phyloP scores from a whole-genome alignment of 2,888 invertebrate genomes.

The Rhagonycha fulva region DNA sequence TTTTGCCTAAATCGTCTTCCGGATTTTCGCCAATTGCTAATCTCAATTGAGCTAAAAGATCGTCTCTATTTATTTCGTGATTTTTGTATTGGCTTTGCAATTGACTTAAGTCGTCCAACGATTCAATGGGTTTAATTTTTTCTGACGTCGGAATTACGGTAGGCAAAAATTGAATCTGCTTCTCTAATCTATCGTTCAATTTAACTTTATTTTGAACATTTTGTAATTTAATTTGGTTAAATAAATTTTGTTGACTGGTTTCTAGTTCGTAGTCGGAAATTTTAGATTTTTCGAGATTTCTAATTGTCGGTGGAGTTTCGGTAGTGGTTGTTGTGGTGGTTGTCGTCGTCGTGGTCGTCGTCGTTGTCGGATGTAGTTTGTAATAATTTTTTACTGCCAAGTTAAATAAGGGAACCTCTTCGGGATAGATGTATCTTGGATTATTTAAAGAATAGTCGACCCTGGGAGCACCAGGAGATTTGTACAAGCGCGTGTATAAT shows the following conservation, averaged over 20 bases:
- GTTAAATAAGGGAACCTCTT: slow-evolving; percentile 67
- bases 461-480: slow-evolving; percentile 44
- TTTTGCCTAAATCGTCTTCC: slow-evolving; percentile 67
- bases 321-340: slow-evolving; percentile 59
- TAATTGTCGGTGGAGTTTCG: neutral
- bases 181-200: slow-evolving; percentile 5
- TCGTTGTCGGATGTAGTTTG: slow-evolving; percentile 70
- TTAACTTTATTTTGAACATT: slow-evolving; percentile 34
- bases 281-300: neutral
- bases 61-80: slow-evolving; percentile 69
- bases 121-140: slow-evolving; percentile 52
- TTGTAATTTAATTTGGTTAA: slow-evolving; percentile 28
- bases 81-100: slow-evolving; percentile 53
- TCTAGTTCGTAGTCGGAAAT: slow-evolving; percentile 14
- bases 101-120: slow-evolving; percentile 49
- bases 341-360: slow-evolving; percentile 70
- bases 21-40: slow-evolving; percentile 73
- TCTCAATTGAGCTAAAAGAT: slow-evolving; percentile 74
- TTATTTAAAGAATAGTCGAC: slow-evolving; percentile 45
- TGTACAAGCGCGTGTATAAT: slow-evolving; percentile 52
- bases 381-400: slow-evolving; percentile 70
- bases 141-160: slow-evolving; percentile 62
- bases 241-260: slow-evolving; percentile 27
- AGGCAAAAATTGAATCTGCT: slow-evolving; percentile 44
- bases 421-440: slow-evolving; percentile 62